A percentile compares a stretch with the other conserved stretches of the same genome.
Conservation (phyloP, 1,140 invertebrate species). For the Bombus cullumanus region DNA sequence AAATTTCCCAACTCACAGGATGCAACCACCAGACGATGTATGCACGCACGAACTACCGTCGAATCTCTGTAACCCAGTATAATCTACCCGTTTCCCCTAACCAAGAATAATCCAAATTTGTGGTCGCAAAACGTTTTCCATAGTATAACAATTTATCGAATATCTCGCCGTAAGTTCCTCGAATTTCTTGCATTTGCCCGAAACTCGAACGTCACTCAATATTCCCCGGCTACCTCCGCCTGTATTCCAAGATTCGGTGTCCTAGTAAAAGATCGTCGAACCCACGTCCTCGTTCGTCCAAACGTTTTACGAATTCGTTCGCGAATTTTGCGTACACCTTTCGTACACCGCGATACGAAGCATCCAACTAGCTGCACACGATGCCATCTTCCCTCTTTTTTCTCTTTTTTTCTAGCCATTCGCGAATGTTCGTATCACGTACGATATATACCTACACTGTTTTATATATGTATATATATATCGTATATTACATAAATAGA, state of each 20-base stretch:
- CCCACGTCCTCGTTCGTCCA: background rate
- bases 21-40: background rate
- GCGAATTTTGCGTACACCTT: background rate
- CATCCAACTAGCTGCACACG: background rate
- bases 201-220: slow-evolving; percentile 17
- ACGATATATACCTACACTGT: background rate
- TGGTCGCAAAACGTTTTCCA: background rate
- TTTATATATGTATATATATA: background rate
- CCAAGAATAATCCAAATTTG: background rate
- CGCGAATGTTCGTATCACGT: background rate
- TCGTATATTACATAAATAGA: background rate
- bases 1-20: background rate
- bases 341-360: too few species aligned
- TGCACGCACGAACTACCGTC: background rate
- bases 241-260: slow-evolving; percentile 11
- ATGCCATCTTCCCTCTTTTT: background rate
- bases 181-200: slow-evolving; percentile 1
- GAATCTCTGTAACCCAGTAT: slow-evolving; percentile 20
- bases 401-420: too few species aligned
- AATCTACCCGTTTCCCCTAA: background rate
- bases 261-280: slow-evolving; percentile 25
- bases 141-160: slow-evolving; percentile 1
- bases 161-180: background rate
- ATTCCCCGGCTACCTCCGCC: background rate
- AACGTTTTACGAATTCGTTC: slow-evolving; percentile 7